Evolutionary conservation across 1,140 invertebrate genomes (phyloP).

Genomic region (Sitobion miscanthi): DNA sequence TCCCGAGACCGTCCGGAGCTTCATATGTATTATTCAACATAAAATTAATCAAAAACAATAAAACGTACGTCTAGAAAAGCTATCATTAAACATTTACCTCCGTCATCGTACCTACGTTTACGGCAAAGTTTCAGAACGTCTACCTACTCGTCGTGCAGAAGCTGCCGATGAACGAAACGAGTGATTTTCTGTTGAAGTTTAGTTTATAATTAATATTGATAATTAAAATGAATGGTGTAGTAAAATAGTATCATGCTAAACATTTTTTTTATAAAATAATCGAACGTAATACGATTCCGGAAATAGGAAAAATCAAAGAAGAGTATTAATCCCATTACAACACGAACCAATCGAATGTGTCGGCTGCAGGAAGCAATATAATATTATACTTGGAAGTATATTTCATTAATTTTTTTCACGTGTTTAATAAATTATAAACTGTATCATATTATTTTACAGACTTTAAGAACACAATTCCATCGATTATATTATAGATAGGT

Average conservation of each 20-base stretch:
- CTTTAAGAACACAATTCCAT: background rate
- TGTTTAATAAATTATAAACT: background rate
- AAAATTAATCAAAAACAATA: background rate
- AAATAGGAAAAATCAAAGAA: background rate
- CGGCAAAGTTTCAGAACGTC: background rate
- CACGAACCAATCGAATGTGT: too few species aligned
- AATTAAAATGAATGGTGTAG: background rate
- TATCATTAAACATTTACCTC: background rate
- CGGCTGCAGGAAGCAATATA: too few species aligned
- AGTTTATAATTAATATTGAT: background rate
- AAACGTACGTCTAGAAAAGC: background rate
- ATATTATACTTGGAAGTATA: too few species aligned
- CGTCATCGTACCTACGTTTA: background rate
- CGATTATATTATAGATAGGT: background rate
- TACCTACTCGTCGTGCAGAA: background rate
- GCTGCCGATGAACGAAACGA: background rate
- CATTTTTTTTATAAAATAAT: background rate
- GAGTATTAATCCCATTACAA: background rate
- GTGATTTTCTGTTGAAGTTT: background rate
- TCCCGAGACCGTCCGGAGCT: background rate
- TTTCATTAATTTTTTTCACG: background rate
- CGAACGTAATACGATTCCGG: background rate
- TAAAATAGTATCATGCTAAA: background rate
- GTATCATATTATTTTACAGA: too few species aligned
- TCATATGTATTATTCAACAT: background rate